phyloP scores from a whole-genome alignment of 2,888 invertebrate genomes.

The Drosophila emarginata region DNA sequence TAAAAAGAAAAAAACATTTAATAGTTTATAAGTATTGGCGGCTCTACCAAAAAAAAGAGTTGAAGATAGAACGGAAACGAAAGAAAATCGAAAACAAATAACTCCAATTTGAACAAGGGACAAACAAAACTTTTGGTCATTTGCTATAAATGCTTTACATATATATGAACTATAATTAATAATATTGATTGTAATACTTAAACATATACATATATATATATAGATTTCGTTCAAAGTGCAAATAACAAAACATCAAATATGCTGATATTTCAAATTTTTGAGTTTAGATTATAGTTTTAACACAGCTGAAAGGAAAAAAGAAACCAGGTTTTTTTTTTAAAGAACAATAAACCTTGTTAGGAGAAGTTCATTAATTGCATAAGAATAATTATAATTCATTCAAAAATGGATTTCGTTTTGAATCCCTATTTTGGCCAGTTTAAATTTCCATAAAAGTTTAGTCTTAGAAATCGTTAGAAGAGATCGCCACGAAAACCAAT shows the following conservation, averaged over 20 bases:
- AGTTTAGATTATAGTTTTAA: conserved; percentile 39
- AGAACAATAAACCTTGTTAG: background rate
- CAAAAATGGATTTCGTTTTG: background rate
- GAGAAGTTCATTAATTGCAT: background rate
- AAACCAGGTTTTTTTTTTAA: background rate
- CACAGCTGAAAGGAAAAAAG: background rate
- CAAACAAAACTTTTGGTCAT: conserved; percentile 56
- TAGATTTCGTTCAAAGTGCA: conserved; percentile 22
- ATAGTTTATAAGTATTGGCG: conserved; percentile 49
- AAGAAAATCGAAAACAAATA: conserved; percentile 33
- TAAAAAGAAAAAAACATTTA: conserved; percentile 46
- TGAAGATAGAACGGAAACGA: background rate
- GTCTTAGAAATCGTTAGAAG: background rate
- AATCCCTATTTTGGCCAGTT: background rate
- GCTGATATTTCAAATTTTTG: conserved; percentile 22
- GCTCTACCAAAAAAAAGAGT: conserved; percentile 46
- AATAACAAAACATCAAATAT: conserved; percentile 23
- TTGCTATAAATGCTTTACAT: conserved; percentile 49
- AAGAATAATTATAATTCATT: background rate
- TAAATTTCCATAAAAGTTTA: background rate
- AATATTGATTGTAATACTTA: conserved; percentile 9
- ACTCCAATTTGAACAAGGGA: conserved; percentile 74
- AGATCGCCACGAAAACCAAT: background rate
- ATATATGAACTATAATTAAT: conserved; percentile 8
- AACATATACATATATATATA: conserved; percentile 12